A percentile compares a stretch with the other conserved stretches of the same genome.
phyloP scores from a whole-genome alignment of 1,140 invertebrate species.

The Heliconius nattereri region DNA sequence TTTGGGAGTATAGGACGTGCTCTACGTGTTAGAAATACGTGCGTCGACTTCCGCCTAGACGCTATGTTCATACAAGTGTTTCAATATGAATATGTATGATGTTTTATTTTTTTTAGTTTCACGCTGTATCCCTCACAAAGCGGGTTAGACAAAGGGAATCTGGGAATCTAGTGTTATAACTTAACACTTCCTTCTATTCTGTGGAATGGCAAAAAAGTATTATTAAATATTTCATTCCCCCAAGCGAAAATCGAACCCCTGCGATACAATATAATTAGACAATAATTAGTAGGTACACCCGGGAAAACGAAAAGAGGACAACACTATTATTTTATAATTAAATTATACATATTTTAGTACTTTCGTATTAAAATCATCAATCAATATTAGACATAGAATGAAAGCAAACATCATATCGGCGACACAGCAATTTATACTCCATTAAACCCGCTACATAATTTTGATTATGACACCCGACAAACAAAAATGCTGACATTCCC shows the following conservation, averaged over 20 bases:
- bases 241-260: too few relatives aligned
- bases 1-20: slow-evolving; percentile 1
- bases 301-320: neutral
- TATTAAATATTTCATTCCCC: too few relatives aligned
- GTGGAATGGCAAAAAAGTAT: too few relatives aligned
- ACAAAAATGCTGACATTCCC: slow-evolving; percentile 9
- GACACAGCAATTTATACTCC: slow-evolving; percentile 3
- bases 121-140: too few relatives aligned
- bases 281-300: neutral
- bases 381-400: neutral
- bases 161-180: too few relatives aligned
- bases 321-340: neutral
- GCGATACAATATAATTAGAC: too few relatives aligned
- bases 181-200: too few relatives aligned
- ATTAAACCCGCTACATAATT: slow-evolving; percentile 4
- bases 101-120: too few relatives aligned
- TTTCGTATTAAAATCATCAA: neutral
- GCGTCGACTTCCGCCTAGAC: neutral
- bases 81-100: neutral
- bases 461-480: slow-evolving; percentile 13
- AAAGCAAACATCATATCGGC: neutral
- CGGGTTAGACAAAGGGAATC: too few relatives aligned
- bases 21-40: slow-evolving; percentile 6
- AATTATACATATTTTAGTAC: neutral
- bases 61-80: neutral